Evolutionary conservation across 2,888 invertebrate species (phyloP), one percentile per base, ranked within the genome.

Genomic region (Meteorus cinctellus): DNA sequence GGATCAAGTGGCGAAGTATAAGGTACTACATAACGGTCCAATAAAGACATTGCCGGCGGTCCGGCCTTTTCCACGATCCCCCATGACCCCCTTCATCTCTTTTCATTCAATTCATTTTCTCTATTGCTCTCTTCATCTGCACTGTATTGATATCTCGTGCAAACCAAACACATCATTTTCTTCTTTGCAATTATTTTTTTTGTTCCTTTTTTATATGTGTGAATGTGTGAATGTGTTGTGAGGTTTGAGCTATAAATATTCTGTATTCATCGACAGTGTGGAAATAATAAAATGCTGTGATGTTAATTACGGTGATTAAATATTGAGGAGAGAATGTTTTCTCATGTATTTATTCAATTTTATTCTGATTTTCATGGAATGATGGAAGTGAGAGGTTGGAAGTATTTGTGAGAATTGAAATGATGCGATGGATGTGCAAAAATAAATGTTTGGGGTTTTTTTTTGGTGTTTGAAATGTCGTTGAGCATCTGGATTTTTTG

Each of bases 281-380:
- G 8, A 34, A 34, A 34, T 34, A 34, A 70, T 80, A 77, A 79
- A 78, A 41, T 12, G 77, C 75, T 71, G 8, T 14, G 60, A 41
- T 41, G 71, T 81, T 81, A 82, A 84, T 85, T 79, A 69, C 77
- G 67, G 76, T 75, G 70, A 59, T 81, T 81, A 77, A 79, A 48
- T 70, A 45, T 31, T 71, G 70, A 45, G 12, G 34, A 29, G 8
- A 24, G 8, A 45, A 63, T 67, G 29, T 41, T 41, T 36, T 48
- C 65, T 31, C 36, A 27, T 75, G 75, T 67, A 66, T 74, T 48
- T 68, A 31, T 41, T 24, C 34, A 12, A 41, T 41, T 41, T 41
- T 41, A 41, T 41, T 8, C 41, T 0, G 12, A 41, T 41, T 41
- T 2, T 8, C 12, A 12, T 8, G 41, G 8, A 12, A 12, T 41